A percentile compares a stretch with the other conserved stretches of the same genome.
Evolutionary conservation across 2,888 invertebrate genomes (phyloP).

Genomic region (Candidula unifasciata): DNA sequence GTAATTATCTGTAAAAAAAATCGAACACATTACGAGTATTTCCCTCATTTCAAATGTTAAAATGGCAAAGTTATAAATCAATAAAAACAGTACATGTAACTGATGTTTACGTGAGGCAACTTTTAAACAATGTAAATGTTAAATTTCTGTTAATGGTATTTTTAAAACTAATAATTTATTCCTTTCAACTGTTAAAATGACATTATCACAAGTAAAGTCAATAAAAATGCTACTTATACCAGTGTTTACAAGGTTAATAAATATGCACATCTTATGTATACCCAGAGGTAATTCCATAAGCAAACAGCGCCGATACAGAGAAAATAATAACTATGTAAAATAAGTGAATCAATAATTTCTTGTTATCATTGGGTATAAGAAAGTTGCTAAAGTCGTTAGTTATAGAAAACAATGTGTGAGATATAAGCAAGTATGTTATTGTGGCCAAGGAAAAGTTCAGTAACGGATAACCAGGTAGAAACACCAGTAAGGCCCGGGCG

Average conservation of each 20-base stretch:
- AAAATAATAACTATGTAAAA: not conserved
- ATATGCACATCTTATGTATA: not conserved
- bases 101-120: too few species aligned
- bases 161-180: too few species aligned
- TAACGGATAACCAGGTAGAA: constrained; percentile 62
- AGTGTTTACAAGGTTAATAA: too few species aligned
- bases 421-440: constrained; percentile 64
- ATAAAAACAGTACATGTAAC: too few species aligned
- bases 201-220: not conserved
- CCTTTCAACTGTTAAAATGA: too few species aligned
- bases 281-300: not conserved
- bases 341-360: constrained; percentile 16
- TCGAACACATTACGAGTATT: too few species aligned
- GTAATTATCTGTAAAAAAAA: too few species aligned
- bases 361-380: constrained; percentile 62
- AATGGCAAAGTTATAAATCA: too few species aligned
- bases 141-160: too few species aligned
- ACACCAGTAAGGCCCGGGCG: constrained; percentile 66
- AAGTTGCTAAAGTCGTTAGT: constrained; percentile 65
- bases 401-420: constrained; percentile 63
- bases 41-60: too few species aligned
- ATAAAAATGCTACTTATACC: too few species aligned
- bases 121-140: too few species aligned
- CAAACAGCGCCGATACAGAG: not conserved
- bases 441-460: constrained; percentile 67